A percentile compares a stretch with the other conserved stretches of the same genome.
phyloP scores from a whole-genome alignment of 1,140 invertebrate genomes.

The Eupeodes corollae region DNA sequence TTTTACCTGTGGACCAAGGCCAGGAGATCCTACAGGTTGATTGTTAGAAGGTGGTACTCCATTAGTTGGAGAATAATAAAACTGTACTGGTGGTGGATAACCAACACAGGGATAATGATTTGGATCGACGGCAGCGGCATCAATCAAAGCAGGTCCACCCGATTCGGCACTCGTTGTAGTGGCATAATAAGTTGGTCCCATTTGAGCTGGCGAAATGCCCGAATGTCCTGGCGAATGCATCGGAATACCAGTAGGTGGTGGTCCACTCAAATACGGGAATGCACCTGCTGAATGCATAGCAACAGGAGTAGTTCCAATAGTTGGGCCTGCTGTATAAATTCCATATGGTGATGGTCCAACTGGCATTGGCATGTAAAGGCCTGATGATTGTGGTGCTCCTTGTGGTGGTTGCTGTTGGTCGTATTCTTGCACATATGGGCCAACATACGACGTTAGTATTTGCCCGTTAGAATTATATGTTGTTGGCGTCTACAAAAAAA shows the following conservation, averaged over 20 bases:
- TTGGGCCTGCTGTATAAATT: conserved; percentile 3
- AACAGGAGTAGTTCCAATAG: neutral
- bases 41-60: neutral
- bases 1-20: too few species aligned
- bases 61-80: conserved; percentile 5
- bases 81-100: conserved; percentile 7
- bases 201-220: neutral
- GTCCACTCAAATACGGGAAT: too few species aligned
- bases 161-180: neutral
- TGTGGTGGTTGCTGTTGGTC: neutral
- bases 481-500: too few species aligned
- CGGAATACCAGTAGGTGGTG: neutral
- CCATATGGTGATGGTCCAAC: conserved; percentile 2
- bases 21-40: too few species aligned
- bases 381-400: too few species aligned
- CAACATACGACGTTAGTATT: too few species aligned
- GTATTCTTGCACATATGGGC: neutral
- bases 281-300: too few species aligned
- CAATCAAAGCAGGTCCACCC: neutral
- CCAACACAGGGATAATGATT: conserved; percentile 4
- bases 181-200: neutral
- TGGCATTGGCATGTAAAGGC: conserved; percentile 3
- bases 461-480: too few species aligned
- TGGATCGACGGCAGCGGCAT: neutral
- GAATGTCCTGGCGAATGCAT: conserved; percentile 4